Percentiles rank a stretch among this genome's conserved stretches.
Conservation (phyloP, 2,888 invertebrate genomes). For the Eupeodes latifasciatus region DNA sequence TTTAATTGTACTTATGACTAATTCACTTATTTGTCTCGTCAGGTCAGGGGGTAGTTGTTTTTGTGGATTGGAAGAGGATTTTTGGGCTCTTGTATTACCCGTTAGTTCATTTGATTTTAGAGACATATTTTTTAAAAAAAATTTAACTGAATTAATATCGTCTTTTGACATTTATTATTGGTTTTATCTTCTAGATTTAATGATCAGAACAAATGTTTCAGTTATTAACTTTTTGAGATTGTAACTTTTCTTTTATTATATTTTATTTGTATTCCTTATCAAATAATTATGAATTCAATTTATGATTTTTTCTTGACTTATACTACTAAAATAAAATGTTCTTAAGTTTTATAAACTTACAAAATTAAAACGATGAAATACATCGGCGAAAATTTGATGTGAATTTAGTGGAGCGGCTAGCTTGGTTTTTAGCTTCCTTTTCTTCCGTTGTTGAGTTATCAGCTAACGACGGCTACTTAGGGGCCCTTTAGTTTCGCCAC, state of each 20-base stretch:
- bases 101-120: neutral
- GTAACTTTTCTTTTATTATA: neutral
- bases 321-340: too few relatives aligned
- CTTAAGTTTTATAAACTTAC: neutral
- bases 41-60: conserved; percentile 13
- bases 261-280: neutral
- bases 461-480: neutral
- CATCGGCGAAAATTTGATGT: neutral
- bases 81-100: neutral
- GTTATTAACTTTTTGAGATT: neutral
- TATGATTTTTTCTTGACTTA: neutral
- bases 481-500: neutral
- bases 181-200: neutral
- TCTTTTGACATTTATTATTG: neutral
- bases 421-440: neutral
- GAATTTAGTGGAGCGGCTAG: neutral
- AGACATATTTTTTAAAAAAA: neutral
- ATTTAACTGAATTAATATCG: neutral
- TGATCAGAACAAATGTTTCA: neutral
- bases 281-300: neutral
- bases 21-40: conserved; percentile 1
- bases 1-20: neutral
- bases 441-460: neutral
- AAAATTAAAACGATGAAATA: neutral
- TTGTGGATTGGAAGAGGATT: neutral